Evolutionary conservation across 2,888 invertebrate species (phyloP).

Genomic region (Pristionchus mayeri): DNA sequence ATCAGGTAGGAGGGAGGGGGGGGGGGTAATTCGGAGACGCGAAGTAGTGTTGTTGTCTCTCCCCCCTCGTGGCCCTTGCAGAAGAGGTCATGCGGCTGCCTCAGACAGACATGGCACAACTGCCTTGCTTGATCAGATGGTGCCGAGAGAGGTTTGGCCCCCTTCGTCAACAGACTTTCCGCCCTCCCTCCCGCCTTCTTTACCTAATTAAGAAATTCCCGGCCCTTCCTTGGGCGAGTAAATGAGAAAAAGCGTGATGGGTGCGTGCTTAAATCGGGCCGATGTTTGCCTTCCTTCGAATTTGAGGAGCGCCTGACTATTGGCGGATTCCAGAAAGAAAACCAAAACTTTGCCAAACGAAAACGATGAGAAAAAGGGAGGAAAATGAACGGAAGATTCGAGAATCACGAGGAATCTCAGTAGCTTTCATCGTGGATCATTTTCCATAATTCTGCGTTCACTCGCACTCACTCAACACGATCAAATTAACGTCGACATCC

Average conservation of each 20-base stretch:
- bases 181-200: background rate
- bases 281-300: background rate
- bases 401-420: background rate
- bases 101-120: too few relatives aligned
- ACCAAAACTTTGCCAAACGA: background rate
- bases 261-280: too few relatives aligned
- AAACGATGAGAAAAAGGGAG: too few relatives aligned
- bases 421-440: background rate
- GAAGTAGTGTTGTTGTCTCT: too few relatives aligned
- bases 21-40: too few relatives aligned
- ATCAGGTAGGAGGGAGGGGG: too few relatives aligned
- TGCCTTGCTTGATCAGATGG: too few relatives aligned
- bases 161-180: too few relatives aligned
- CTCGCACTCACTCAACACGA: background rate
- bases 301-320: background rate
- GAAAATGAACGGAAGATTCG: too few relatives aligned
- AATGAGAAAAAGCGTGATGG: constrained; percentile 2
- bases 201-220: background rate
- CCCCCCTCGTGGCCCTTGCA: too few relatives aligned
- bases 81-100: too few relatives aligned
- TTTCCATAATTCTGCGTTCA: background rate
- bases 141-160: too few relatives aligned
- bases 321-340: background rate
- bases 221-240: constrained; percentile 1
- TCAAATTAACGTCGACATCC: background rate